Base-by-base conservation (phyloP, 2,797 vertebrate species). In the Mus spretus region DNA sequence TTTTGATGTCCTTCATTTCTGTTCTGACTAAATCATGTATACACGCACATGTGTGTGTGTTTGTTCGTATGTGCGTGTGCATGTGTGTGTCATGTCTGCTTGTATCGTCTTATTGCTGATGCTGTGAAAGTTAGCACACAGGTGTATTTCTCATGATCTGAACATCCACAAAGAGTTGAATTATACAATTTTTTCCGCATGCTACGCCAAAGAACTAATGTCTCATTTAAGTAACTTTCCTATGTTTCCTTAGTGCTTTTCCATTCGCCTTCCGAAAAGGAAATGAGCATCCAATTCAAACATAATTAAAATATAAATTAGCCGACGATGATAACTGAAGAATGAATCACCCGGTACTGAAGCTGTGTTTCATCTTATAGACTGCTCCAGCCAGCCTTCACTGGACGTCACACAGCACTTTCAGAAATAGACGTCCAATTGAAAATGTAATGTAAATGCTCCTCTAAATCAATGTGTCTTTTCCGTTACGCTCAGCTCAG, bases 201-300 rank as follows among this genome's bases (percentile, higher is more conserved):
- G 94, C 9, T 19, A 91, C 79, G 96, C 97, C 96, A 98, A 98
- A 98, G 82, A 98, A 93, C 95, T 82, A 95, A 94, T 63, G 88
- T 83, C 97, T 94, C 91, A 82, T 96, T 97, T 97, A 98, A 98
- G 90, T 96, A 98, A 97, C 98, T 98, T 98, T 97, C 97, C 97
- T 98, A 97, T 95, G 87, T 97, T 98, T 98, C 96, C 94, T 98
- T 98, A 98, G 97, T 97, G 97, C 89, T 95, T 67, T 96, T 97
- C 98, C 98, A 93, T 95, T 97, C 93, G 74, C 93, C 97, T 94
- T 97, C 95, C 89, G 47, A 97, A 97, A 97, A 97, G 95, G 89
- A 96, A 97, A 96, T 86, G 85, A 94, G n/a, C 94, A 93, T 97
- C 95, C 97, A 97, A 96, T 96, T 95, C 96, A 98, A 97, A 97